Evolutionary conservation across 2,797 vertebrate species (phyloP), one percentile per base, ranked within the genome.

Genomic region (Champsocephalus esox): DNA sequence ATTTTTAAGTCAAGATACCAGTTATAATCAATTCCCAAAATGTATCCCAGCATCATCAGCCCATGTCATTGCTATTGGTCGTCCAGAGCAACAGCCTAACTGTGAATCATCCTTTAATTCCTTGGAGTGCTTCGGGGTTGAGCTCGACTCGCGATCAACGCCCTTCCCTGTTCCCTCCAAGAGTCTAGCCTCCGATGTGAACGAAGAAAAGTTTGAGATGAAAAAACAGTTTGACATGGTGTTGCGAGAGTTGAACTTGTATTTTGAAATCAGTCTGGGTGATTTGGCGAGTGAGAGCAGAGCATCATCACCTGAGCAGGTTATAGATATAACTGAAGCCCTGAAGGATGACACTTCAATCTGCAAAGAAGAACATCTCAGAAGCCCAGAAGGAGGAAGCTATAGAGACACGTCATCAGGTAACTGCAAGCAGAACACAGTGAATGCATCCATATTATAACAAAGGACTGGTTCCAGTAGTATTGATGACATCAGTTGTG

Each of bases 201-300:
- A 17, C 49, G 67, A n/a, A 65, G 76, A 84, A 0, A 51, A 89
- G 82, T 96, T 95, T 87, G 94, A 95, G 81, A 92, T 96, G 93
- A 97, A 95, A 81, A 89, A 87, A 48, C 88, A 93, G 82, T 98
- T 97, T 69, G 91, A 96, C 92, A 84, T 92, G 79, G 96, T 98
- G 28, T 70, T 97, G 67, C 91, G 95, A 89, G 96, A 98, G 88
- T 91, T 97, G 82, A 83, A 1, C 34, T 82, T 95, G 82, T 98
- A 95, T 91, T 96, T 96, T 82, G 88, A 94, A 66, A 96, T 97
- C 89, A 95, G 93, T 83, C 89, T 70, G 65, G 90, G 79, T 83
- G 87, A 93, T 16, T 72, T 75, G 16, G 38, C 34, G 50, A 58
- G 62, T 0, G 75, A 86, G 64, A 70, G 83, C n/a, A 55, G 64